Evolutionary conservation across 2,113 vertebrate species (phyloP), one percentile per base, ranked within the genome.

Genomic region (Tenebrosternarchus preto): DNA sequence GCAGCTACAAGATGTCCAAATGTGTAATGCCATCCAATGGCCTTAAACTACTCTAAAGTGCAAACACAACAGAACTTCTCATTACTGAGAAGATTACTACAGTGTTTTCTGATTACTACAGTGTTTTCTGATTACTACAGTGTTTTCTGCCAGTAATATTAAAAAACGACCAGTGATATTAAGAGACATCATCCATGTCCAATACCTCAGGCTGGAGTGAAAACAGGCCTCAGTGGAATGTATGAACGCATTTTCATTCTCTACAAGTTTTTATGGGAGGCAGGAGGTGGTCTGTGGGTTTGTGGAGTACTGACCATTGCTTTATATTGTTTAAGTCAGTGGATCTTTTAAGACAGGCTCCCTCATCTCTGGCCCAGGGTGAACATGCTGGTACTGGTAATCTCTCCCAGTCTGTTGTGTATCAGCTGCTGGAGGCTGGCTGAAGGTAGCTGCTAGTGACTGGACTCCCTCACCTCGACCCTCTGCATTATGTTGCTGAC

Each of bases 321-420:
- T 77, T 53, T 53, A 46, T 46, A 8, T 22, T 27, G 60, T 76
- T 25, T 39, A 53, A 39, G 31, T 68, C 31, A n/a, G 22, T 36
- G 11, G 15, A 25, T 64, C 61, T 25, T 43, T 9, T 43, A 43
- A 43, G 39, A 43, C 39, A 64, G 39, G 50, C 24, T 20, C 0
- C 24, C 61, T 66, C 24, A 17, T 66, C 39, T 66, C 17, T 9
- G n/a, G 11, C 20, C 27, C 74, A 6, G 17, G 50, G 61, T 66
- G 39, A 43, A 66, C 25, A 22, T 6, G 4, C 39, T 76, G 60
- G 39, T 27, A 55, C 74, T 66, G 25, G 16, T 53, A 60, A 64
- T n/a, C 60, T 29, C 22, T 20, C 36, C 69, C 17, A 29, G 19
- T 72, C 17, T 76, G 39, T 25, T 64, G 74, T 64, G 19, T 64